Conservation (phyloP, 1,140 invertebrate species). For the Ganaspis sp. region DNA sequence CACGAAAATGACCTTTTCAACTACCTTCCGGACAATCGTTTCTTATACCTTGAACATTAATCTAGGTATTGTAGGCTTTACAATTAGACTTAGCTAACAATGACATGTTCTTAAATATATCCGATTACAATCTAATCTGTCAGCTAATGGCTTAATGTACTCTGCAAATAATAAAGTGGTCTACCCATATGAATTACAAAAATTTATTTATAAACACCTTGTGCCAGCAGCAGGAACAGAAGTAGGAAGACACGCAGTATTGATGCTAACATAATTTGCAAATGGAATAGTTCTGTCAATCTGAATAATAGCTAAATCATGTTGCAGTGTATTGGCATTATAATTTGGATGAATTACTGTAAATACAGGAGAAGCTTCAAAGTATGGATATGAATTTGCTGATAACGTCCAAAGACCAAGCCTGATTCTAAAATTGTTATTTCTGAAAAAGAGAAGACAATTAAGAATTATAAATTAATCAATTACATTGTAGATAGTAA, state of each 20-base stretch:
- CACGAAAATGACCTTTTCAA: no score
- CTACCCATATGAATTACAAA: neutral
- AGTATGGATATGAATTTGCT: slow-evolving; percentile 79
- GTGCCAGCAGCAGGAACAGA: slow-evolving; percentile 75
- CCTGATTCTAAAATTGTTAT: slow-evolving; percentile 78
- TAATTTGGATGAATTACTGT: slow-evolving; percentile 82
- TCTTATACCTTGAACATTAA: no score
- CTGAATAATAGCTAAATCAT: slow-evolving; percentile 83
- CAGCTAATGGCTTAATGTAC: no score
- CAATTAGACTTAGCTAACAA: no score
- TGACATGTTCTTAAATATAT: no score
- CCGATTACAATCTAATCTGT: no score
- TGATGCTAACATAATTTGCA: slow-evolving; percentile 80
- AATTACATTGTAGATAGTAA: no score
- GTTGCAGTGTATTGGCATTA: slow-evolving; percentile 81
- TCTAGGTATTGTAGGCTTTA: no score
- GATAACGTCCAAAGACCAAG: slow-evolving; percentile 84
- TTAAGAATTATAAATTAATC: no score
- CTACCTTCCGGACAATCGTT: no score
- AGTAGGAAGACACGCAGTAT: slow-evolving; percentile 83
- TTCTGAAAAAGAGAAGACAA: slow-evolving; percentile 59
- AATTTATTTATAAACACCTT: slow-evolving; percentile 68
- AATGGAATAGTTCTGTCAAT: slow-evolving; percentile 79
- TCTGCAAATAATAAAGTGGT: no score
- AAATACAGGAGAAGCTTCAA: slow-evolving; percentile 77